Evolutionary conservation across 2,113 vertebrate genomes (phyloP).

Genomic region (Mormoops blainvillei): DNA sequence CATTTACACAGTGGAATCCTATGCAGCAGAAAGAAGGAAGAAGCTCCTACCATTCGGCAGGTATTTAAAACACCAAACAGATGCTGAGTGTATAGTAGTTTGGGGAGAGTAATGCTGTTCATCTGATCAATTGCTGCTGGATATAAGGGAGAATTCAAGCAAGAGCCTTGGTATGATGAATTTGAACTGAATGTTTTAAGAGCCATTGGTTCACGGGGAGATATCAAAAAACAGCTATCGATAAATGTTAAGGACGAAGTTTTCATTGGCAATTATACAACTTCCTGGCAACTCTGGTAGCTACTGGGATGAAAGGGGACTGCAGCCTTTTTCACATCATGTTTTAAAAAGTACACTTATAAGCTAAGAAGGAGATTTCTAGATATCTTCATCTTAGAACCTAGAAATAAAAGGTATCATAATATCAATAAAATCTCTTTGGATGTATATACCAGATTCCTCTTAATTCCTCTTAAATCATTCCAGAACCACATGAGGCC

Average conservation of each 20-base stretch:
- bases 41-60: no score
- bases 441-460: not conserved
- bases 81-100: not conserved
- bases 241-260: not conserved
- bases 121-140: not conserved
- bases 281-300: not conserved
- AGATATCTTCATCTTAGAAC: not conserved
- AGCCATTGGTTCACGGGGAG: not conserved
- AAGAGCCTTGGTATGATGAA: not conserved
- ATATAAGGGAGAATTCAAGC: not conserved
- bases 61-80: not conserved
- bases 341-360: not conserved
- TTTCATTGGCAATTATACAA: not conserved
- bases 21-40: no score
- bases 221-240: not conserved
- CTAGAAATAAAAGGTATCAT: not conserved
- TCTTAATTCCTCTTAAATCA: not conserved
- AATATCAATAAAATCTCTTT: not conserved
- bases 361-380: not conserved
- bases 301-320: not conserved
- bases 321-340: not conserved
- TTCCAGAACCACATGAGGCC: not conserved
- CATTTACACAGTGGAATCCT: no score
- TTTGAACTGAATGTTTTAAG: not conserved
- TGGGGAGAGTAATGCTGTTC: not conserved